Evolutionary conservation across 2,888 invertebrate species (phyloP).

Genomic region (Teleogryllus oceanicus): DNA sequence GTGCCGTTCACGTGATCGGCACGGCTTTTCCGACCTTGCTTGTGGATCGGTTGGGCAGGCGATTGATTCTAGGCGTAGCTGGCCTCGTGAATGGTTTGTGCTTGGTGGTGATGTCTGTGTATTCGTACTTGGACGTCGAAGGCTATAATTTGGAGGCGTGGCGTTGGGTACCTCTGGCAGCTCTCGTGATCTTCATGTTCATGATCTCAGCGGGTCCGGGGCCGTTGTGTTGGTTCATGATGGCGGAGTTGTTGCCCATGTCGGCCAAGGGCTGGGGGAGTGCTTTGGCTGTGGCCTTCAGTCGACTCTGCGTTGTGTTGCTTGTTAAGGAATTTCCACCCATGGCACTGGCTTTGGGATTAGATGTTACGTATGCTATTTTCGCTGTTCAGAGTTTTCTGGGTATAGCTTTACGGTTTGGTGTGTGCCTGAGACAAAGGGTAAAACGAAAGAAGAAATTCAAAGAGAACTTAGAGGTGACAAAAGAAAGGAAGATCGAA

Average conservation of each 20-base stretch:
- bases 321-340: constrained; percentile 56
- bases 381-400: constrained; percentile 25
- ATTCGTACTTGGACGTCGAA: background rate
- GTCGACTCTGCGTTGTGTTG: constrained; percentile 71
- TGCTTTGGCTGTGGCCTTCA: constrained; percentile 68
- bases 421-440: constrained; percentile 35
- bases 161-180: constrained; percentile 65
- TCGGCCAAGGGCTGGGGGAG: constrained; percentile 72
- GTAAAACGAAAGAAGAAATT: constrained; percentile 25
- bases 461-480: constrained; percentile 21
- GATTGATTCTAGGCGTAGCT: background rate
- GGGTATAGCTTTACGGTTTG: constrained; percentile 26
- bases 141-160: background rate
- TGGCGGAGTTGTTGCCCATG: constrained; percentile 69
- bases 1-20: background rate
- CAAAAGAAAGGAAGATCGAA: too few relatives aligned
- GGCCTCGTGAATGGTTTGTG: background rate
- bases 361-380: constrained; percentile 28
- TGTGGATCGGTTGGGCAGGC: background rate
- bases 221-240: constrained; percentile 77
- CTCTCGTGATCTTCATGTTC: constrained; percentile 64
- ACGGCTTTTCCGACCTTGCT: background rate
- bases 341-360: background rate
- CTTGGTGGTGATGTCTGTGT: background rate
- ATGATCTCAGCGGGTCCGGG: constrained; percentile 70